Conservation (phyloP, 1,140 invertebrate genomes). For the Hyles euphorbiae region DNA sequence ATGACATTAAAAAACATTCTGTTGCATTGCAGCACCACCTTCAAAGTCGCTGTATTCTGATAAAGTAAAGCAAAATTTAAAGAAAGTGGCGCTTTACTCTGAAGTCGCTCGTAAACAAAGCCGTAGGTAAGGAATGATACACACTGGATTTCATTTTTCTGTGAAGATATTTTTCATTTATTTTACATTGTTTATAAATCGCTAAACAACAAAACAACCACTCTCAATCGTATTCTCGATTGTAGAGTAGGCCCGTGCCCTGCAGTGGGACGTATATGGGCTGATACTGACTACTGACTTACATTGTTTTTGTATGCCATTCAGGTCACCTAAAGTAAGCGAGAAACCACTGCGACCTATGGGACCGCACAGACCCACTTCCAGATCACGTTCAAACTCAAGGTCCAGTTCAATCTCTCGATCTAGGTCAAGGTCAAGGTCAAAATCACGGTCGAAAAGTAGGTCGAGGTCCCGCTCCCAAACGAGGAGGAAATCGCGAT, state of each 20-base stretch:
- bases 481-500: slow-evolving; percentile 32
- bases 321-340: slow-evolving; percentile 14
- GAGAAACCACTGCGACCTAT: slow-evolving; percentile 10
- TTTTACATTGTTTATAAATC: no score
- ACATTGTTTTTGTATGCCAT: slow-evolving; percentile 2
- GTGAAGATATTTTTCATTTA: no score
- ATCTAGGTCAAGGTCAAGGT: slow-evolving; percentile 34
- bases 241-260: no score
- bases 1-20: no score
- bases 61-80: slow-evolving; percentile 77
- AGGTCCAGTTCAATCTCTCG: slow-evolving; percentile 49
- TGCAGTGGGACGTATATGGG: no score
- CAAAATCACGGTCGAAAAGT: slow-evolving; percentile 62
- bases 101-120: slow-evolving; percentile 50
- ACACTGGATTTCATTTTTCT: no score
- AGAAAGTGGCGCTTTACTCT: slow-evolving; percentile 49
- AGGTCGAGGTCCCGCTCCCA: slow-evolving; percentile 49
- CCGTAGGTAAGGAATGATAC: slow-evolving; percentile 26
- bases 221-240: no score
- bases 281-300: no score
- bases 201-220: background rate
- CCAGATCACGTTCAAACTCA: slow-evolving; percentile 18
- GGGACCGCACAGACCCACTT: slow-evolving; percentile 26
- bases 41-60: slow-evolving; percentile 76
- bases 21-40: slow-evolving; percentile 28